Evolutionary conservation across 1,140 invertebrate genomes (phyloP).

Genomic region (Pseudobourletiella spinata): DNA sequence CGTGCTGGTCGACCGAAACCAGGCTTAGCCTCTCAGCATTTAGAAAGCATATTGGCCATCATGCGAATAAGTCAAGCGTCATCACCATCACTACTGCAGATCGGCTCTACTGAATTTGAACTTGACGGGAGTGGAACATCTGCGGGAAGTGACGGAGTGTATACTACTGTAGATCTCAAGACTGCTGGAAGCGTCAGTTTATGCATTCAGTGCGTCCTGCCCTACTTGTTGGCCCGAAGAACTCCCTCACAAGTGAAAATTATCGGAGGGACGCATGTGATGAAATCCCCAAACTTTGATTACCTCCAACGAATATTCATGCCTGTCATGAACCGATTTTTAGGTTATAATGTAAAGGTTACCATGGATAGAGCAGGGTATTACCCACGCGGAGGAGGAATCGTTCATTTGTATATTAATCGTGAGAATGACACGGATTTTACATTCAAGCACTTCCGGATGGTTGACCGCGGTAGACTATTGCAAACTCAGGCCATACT

Average conservation of each 20-base stretch:
- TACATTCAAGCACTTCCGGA: constrained; percentile 12
- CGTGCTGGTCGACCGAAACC: constrained; percentile 31
- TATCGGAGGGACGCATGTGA: constrained; percentile 31
- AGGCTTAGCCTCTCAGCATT: constrained; percentile 31
- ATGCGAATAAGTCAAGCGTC: constrained; percentile 18
- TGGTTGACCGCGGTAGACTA: constrained; percentile 19
- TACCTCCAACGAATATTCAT: constrained; percentile 25
- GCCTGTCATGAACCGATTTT: constrained; percentile 17
- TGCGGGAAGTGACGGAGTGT: background rate
- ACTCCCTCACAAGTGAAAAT: constrained; percentile 20
- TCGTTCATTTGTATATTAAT: constrained; percentile 19
- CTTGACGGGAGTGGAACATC: constrained; percentile 9
- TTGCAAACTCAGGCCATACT: constrained; percentile 14
- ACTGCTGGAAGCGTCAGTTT: constrained; percentile 30
- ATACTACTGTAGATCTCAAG: constrained; percentile 28
- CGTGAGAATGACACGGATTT: background rate
- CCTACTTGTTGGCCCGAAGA: constrained; percentile 22
- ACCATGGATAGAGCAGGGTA: constrained; percentile 18
- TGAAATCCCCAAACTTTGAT: constrained; percentile 30
- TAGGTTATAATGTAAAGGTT: constrained; percentile 19
- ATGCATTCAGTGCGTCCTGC: constrained; percentile 31
- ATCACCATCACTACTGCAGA: constrained; percentile 8
- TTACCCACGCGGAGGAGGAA: constrained; percentile 31
- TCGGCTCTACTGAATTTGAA: constrained; percentile 17
- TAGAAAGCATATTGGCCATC: constrained; percentile 31